Conservation (phyloP, 2,888 invertebrate species). For the Herminia tarsipennalis region DNA sequence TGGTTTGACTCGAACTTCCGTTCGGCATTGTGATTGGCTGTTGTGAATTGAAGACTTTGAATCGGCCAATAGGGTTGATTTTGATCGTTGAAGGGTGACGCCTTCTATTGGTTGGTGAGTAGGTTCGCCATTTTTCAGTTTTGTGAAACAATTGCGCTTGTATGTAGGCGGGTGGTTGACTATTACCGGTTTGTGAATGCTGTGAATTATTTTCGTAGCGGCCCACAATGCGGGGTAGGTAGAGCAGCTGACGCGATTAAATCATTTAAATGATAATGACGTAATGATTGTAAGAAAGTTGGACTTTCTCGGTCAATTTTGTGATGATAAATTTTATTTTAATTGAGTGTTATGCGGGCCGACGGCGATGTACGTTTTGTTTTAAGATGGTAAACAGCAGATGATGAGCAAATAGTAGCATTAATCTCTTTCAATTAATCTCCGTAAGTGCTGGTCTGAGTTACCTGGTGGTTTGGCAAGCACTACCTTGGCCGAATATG, state of each 20-base stretch:
- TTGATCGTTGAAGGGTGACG: slow-evolving; percentile 61
- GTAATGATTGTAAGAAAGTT: slow-evolving; percentile 45
- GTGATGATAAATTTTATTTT: slow-evolving; percentile 29
- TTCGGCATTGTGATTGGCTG: slow-evolving; percentile 68
- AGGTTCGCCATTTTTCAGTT: slow-evolving; percentile 81
- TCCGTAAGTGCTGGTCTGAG: too few relatives aligned
- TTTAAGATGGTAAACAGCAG: too few relatives aligned
- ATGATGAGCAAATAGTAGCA: too few relatives aligned
- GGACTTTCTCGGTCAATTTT: slow-evolving; percentile 41
- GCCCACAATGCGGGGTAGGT: slow-evolving; percentile 46
- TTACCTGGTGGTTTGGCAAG: too few relatives aligned
- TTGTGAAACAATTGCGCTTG: slow-evolving; percentile 75
- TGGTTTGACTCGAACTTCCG: slow-evolving; percentile 77
- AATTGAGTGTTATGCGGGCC: background rate
- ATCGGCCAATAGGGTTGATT: slow-evolving; percentile 61
- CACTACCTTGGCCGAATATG: too few relatives aligned
- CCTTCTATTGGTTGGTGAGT: slow-evolving; percentile 75
- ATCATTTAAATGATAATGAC: slow-evolving; percentile 63
- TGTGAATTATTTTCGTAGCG: slow-evolving; percentile 64
- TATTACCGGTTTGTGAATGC: slow-evolving; percentile 37
- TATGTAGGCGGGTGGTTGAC: slow-evolving; percentile 72
- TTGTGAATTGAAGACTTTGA: slow-evolving; percentile 51
- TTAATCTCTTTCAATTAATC: too few relatives aligned
- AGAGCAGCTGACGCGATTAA: slow-evolving; percentile 74
- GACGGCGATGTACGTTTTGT: background rate